Conservation (phyloP, 2,888 invertebrate species). For the Eurytoma adleriae region DNA sequence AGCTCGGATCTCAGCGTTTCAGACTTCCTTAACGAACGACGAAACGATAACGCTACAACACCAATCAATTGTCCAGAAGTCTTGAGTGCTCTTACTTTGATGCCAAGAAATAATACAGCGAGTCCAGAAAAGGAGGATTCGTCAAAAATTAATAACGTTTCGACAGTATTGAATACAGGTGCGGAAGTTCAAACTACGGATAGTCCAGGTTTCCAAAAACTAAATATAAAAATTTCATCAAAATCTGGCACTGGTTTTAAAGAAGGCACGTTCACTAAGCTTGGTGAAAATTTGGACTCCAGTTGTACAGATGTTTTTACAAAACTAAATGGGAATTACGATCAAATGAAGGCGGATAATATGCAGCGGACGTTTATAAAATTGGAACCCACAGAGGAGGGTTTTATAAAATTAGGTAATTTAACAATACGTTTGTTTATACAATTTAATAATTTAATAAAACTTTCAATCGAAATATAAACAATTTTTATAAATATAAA, state of each 20-base stretch:
- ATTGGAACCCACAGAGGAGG: slow-evolving; percentile 67
- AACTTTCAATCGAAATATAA: background rate
- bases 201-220: slow-evolving; percentile 70
- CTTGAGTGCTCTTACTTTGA: slow-evolving; percentile 70
- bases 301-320: slow-evolving; percentile 63
- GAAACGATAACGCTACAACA: slow-evolving; percentile 57
- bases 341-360: slow-evolving; percentile 61
- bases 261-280: slow-evolving; percentile 61
- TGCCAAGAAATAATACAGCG: slow-evolving; percentile 66
- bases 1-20: slow-evolving; percentile 68
- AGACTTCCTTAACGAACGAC: slow-evolving; percentile 68
- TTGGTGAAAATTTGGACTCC: slow-evolving; percentile 61
- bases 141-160: slow-evolving; percentile 59
- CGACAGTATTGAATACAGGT: slow-evolving; percentile 69
- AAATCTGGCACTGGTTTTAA: slow-evolving; percentile 55
- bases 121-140: slow-evolving; percentile 60
- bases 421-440: slow-evolving; percentile 30
- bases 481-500: background rate
- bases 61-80: slow-evolving; percentile 70
- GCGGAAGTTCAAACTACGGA: slow-evolving; percentile 71
- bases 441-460: background rate
- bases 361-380: slow-evolving; percentile 69
- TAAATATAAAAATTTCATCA: slow-evolving; percentile 66
- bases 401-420: slow-evolving; percentile 66
- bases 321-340: slow-evolving; percentile 64